phyloP scores from a whole-genome alignment of 2,113 vertebrate genomes.

The Choloepus hoffmanni region DNA sequence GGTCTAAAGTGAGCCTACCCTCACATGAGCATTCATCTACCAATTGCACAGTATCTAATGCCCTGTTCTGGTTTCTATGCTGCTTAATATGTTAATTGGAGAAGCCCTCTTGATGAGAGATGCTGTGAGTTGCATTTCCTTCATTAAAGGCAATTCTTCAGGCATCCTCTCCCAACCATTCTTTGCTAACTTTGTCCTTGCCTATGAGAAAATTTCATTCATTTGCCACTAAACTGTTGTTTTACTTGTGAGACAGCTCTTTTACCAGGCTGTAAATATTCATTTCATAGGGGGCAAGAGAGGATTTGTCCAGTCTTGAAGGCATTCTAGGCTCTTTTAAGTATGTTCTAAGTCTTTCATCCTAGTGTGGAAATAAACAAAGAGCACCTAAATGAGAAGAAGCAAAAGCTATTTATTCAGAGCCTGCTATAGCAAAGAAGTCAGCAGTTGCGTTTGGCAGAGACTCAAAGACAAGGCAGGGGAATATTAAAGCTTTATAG shows the following conservation, averaged over 20 bases:
- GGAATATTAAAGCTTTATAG: too few species aligned
- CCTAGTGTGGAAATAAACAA: too few species aligned
- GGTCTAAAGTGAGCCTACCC: neutral
- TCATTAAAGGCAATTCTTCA: neutral
- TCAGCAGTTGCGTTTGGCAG: too few species aligned
- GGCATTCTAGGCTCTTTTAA: slow-evolving; percentile 7
- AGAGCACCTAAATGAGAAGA: too few species aligned
- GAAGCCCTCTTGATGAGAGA: neutral
- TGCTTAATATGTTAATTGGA: neutral
- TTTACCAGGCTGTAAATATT: neutral
- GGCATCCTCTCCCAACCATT: neutral
- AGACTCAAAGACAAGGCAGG: too few species aligned
- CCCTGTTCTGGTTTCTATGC: neutral
- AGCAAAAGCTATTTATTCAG: too few species aligned
- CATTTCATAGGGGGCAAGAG: neutral
- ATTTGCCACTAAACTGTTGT: neutral
- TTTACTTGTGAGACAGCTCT: neutral
- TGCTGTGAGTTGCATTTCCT: neutral
- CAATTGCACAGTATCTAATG: neutral
- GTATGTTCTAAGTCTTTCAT: neutral
- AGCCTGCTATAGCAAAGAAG: too few species aligned
- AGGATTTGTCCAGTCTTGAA: neutral
- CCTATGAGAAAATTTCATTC: slow-evolving; percentile 1
- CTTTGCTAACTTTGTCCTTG: neutral
- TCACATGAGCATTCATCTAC: neutral